Evolutionary conservation across 2,113 vertebrate species (phyloP).

Genomic region (human (Homo sapiens)): GRCh38 chr9:12606001-12606500

Average conservation of each 20-base stretch:
- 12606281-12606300: not conserved
- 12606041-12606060: accelerated
- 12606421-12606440: not conserved
- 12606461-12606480: not conserved
- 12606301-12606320: not conserved
- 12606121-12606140: not conserved
- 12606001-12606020: not conserved
- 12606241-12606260: not conserved
- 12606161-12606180: not conserved
- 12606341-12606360: not conserved
- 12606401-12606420: not conserved
- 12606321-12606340: not conserved
- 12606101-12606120: not conserved
- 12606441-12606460: not conserved
- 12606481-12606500: not conserved
- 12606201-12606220: not conserved
- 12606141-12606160: not conserved
- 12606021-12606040: not conserved
- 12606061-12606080: not conserved
- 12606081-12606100: not conserved
- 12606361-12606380: not conserved
- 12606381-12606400: not conserved
- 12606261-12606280: not conserved
- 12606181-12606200: not conserved
- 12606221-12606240: not conserved